These are phyloP conservation scores for Heteronetta atricapilla DNA, from an alignment of 2,113 vertebrate genomes.

Conservation along the genomic window DNA sequence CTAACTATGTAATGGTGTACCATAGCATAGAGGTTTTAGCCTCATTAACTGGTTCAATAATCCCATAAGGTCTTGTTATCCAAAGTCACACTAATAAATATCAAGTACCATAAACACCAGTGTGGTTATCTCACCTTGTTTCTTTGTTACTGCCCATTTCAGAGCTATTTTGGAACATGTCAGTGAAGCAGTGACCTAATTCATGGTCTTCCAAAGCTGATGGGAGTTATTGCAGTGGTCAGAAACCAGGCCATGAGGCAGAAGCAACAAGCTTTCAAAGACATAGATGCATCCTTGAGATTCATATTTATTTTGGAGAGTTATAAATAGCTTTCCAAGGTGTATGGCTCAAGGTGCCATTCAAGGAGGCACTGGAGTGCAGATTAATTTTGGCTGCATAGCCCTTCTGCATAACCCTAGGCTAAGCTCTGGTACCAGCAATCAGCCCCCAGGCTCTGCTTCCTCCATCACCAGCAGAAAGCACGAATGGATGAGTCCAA, in stretches of 20 bases:
- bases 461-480: not conserved
- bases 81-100: not conserved
- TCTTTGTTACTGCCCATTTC: not conserved
- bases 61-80: not conserved
- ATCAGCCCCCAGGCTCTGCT: not conserved
- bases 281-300: not conserved
- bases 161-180: slow-evolving; percentile 19
- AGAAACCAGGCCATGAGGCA: not conserved
- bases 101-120: not conserved
- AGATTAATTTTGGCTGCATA: not conserved
- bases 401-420: not conserved
- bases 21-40: not conserved
- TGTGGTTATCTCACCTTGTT: not conserved
- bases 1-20: not conserved
- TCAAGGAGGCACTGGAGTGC: not conserved
- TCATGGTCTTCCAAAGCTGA: not conserved
- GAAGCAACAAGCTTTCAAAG: slow-evolving; percentile 9
- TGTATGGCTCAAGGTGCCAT: not conserved
- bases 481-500: not conserved
- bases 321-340: slow-evolving; percentile 5
- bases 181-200: slow-evolving; percentile 36
- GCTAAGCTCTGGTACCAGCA: not conserved
- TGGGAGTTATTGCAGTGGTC: not conserved
- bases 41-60: not conserved
- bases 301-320: not conserved